Conservation (phyloP, 2,113 vertebrate species). For the Oxyruncus cristatus region DNA sequence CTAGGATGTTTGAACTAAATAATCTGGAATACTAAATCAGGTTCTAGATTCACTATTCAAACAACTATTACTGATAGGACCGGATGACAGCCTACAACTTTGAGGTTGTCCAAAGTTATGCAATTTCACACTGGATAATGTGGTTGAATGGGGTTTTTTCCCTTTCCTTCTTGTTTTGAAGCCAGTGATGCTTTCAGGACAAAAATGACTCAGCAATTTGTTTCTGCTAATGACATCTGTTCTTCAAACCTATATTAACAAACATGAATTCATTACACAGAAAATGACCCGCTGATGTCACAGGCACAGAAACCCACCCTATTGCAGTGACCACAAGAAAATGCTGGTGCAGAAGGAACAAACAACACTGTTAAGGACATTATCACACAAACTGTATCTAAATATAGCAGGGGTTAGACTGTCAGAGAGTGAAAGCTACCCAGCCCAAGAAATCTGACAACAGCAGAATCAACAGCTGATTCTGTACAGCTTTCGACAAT, state of each 20-base stretch:
- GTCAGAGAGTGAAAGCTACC: background rate
- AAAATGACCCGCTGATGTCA: background rate
- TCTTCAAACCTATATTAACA: background rate
- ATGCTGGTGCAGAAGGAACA: background rate
- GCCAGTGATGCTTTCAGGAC: background rate
- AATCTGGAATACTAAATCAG: background rate
- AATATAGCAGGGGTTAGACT: background rate
- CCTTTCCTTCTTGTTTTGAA: background rate
- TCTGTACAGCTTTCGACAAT: background rate
- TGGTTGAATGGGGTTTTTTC: background rate
- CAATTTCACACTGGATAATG: background rate
- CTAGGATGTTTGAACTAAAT: background rate
- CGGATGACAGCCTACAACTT: background rate
- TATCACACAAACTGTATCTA: background rate
- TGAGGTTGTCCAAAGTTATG: background rate
- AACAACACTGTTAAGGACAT: background rate
- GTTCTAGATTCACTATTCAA: background rate
- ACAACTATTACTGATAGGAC: background rate
- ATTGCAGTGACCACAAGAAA: background rate
- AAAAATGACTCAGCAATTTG: background rate
- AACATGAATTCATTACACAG: background rate
- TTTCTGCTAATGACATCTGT: background rate
- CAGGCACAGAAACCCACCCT: background rate
- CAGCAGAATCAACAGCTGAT: constrained; percentile 34
- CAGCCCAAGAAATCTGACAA: constrained; percentile 9